Percentiles rank a stretch among this genome's conserved stretches.
Evolutionary conservation across 2,113 vertebrate species (phyloP).

Genomic region (Boulengeromyrus knoepffleri): DNA sequence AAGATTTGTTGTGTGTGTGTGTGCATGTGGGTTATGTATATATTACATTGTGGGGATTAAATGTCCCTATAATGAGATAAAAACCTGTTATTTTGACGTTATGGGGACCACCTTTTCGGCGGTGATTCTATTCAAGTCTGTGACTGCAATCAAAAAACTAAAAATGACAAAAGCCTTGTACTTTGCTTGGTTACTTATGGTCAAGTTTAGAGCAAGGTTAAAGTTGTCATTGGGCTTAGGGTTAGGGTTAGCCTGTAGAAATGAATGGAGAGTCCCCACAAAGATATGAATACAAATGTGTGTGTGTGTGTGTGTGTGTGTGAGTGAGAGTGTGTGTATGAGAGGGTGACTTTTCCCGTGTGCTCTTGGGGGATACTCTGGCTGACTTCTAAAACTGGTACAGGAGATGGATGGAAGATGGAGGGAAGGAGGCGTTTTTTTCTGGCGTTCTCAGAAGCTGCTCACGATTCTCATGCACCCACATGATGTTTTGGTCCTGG

Average conservation of each 20-base stretch:
- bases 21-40: background rate
- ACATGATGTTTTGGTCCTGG: background rate
- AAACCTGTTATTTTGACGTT: background rate
- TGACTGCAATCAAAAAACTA: too few species aligned
- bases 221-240: background rate
- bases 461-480: background rate
- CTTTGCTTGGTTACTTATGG: too few species aligned
- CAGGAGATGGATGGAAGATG: background rate
- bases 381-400: background rate
- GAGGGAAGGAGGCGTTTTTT: background rate
- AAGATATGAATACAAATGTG: background rate
- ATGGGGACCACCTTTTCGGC: background rate
- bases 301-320: background rate
- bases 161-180: too few species aligned
- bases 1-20: background rate
- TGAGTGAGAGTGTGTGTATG: background rate
- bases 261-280: background rate
- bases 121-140: background rate
- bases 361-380: background rate
- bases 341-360: background rate
- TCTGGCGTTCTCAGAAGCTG: background rate
- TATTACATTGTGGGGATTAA: too few species aligned
- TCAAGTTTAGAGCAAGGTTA: background rate
- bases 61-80: too few species aligned
- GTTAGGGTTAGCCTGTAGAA: too few species aligned